Conservation (phyloP, 2,797 vertebrate genomes). For the Pitangus sulphuratus region DNA sequence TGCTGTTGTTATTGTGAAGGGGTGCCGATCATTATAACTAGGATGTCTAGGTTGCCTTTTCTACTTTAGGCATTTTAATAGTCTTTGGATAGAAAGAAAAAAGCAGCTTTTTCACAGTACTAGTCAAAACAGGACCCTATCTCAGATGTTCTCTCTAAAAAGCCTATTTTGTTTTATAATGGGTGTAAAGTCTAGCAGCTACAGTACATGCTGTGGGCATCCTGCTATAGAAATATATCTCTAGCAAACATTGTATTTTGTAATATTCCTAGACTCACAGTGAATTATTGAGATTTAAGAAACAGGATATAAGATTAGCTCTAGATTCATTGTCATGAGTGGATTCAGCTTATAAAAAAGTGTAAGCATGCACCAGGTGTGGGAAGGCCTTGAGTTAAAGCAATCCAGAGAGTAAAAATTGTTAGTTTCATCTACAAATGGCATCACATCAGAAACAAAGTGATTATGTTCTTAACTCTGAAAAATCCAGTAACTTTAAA, state of each 20-base stretch:
- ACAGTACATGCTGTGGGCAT: not conserved
- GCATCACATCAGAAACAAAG: conserved; percentile 48
- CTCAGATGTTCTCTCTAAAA: not conserved
- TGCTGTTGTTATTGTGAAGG: not conserved
- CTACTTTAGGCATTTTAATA: not conserved
- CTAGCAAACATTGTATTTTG: not conserved
- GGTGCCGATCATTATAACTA: not conserved
- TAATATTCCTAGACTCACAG: not conserved
- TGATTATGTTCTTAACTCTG: conserved; percentile 53
- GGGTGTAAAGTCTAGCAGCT: not conserved
- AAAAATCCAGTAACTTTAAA: conserved; percentile 51
- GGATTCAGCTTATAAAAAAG: not conserved
- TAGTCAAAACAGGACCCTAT: not conserved
- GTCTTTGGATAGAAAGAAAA: not conserved
- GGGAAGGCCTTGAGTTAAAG: not conserved
- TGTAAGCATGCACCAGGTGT: not conserved
- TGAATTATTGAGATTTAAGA: not conserved
- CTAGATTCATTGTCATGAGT: not conserved
- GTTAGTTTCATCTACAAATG: conserved; percentile 15
- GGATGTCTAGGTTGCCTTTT: not conserved
- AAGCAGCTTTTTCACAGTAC: not conserved
- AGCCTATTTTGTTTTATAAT: not conserved
- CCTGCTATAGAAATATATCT: too few species aligned
- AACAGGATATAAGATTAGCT: not conserved
- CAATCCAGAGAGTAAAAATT: conserved; percentile 30